Conservation (phyloP, 2,113 vertebrate species). For the Falco punctatus region DNA sequence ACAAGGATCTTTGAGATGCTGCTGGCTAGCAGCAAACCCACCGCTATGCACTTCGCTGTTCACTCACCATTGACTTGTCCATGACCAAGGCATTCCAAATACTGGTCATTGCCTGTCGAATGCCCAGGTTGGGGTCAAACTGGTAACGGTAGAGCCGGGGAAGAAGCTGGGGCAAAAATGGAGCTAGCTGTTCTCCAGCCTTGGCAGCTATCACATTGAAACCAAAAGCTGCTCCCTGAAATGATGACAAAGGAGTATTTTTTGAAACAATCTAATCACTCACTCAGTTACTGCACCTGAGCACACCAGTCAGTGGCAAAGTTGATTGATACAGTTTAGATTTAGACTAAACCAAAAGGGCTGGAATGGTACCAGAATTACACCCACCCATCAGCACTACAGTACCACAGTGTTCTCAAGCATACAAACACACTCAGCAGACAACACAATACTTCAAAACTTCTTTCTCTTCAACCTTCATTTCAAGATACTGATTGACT, state of each 20-base stretch:
- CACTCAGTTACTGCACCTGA: neutral
- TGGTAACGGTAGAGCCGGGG: slow-evolving; percentile 97
- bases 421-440: neutral
- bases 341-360: neutral
- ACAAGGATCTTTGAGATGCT: neutral
- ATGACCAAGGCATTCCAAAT: slow-evolving; percentile 97
- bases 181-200: slow-evolving; percentile 93
- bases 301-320: neutral
- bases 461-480: neutral
- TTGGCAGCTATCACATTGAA: slow-evolving; percentile 95
- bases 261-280: neutral
- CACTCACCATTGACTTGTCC: slow-evolving; percentile 87
- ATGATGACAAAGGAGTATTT: neutral
- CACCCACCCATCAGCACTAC: neutral
- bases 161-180: slow-evolving; percentile 91
- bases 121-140: slow-evolving; percentile 95
- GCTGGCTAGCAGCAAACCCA: neutral
- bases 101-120: slow-evolving; percentile 97
- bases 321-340: neutral
- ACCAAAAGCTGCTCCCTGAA: slow-evolving; percentile 95
- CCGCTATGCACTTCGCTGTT: neutral
- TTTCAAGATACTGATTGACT: neutral
- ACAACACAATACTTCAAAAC: neutral
- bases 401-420: neutral
- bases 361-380: neutral